A percentile compares a stretch with the other conserved stretches of the same genome.
Evolutionary conservation across 37 sponge, comb jelly and placozoan genomes (phyloP).

Genomic region (Axinella damicornis): DNA sequence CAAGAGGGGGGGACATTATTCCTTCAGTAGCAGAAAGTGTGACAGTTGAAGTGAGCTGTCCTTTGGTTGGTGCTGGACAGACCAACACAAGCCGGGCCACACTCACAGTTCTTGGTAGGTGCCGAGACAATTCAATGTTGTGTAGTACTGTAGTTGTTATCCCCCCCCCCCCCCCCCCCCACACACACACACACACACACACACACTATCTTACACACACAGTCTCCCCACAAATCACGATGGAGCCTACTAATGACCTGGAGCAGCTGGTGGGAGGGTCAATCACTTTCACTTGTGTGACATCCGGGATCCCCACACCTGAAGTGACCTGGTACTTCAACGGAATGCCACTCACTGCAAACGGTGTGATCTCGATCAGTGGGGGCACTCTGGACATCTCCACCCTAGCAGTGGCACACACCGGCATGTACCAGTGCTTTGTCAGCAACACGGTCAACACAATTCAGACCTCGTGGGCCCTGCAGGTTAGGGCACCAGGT

Average conservation of each 20-base stretch:
- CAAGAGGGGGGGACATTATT: no score
- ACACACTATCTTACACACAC: not conserved
- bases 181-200: no score
- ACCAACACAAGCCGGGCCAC: no score
- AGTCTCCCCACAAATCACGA: conserved; percentile 42
- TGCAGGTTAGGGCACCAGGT: conserved; percentile 58
- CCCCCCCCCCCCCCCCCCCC: no score
- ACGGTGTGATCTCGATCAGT: not conserved
- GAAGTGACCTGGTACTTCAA: conserved; percentile 57
- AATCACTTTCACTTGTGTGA: conserved; percentile 43
- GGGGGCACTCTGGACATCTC: conserved; percentile 11
- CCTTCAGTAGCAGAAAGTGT: no score
- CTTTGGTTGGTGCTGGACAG: no score
- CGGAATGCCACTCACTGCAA: not conserved
- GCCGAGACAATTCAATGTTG: no score
- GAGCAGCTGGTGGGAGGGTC: not conserved
- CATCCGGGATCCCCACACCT: conserved; percentile 21
- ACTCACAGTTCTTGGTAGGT: no score
- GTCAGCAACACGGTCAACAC: conserved; percentile 16
- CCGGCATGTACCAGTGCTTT: conserved; percentile 76
- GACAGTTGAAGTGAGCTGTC: no score
- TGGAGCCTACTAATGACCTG: not conserved
- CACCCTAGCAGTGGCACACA: not conserved
- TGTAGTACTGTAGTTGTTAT: no score
- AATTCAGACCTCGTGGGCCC: conserved; percentile 19